Evolutionary conservation across 2,113 vertebrate genomes (phyloP), one percentile per base, ranked within the genome.

Genomic region (Dolichallabes microphthalmus): DNA sequence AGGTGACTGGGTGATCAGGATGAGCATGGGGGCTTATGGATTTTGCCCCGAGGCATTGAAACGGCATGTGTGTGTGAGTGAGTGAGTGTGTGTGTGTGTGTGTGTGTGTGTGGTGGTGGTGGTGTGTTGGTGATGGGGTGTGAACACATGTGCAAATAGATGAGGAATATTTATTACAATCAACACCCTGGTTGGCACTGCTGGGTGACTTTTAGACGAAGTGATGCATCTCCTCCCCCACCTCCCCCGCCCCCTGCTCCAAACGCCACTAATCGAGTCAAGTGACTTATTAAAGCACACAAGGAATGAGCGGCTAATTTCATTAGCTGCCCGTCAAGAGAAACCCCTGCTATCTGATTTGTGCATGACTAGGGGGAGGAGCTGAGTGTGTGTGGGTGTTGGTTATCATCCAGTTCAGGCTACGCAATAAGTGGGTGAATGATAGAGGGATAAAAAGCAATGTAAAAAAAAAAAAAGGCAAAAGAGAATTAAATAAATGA

Each of bases 261-360:
- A 91, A 83, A 66, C 69, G 82, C 87, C 94, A 93, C 94, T 96
- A 96, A 96, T 97, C 90, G 86, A 96, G 94, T 95, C 94, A 92
- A 95, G 92, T 95, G 95, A 95, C 95, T 95, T 95, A 96, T 97
- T 96, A 96, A 93, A 92, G 95, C 90, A 94, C 95, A 95, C 95
- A 95, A 96, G 93, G 91, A 93, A 93, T 90, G 91, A 92, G 89
- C 88, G 89, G 87, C 93, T 96, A 95, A 96, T 96, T 96, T 95
- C 20, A 87, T 93, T 91, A 96, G 92, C 92, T 92, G 91, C 91
- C 88, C 91, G 91, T 91, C 91, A 92, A 92, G 60, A 73, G 92
- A 92, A 79, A 81, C 80, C 58, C 73, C 88, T 86, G 89, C 83
- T 89, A 88, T 92, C 91, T 94, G 90, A 91, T 91, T 89, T 83